Base-by-base conservation (phyloP, 2,888 invertebrate genomes). In the Zhengitettix transpicula region DNA sequence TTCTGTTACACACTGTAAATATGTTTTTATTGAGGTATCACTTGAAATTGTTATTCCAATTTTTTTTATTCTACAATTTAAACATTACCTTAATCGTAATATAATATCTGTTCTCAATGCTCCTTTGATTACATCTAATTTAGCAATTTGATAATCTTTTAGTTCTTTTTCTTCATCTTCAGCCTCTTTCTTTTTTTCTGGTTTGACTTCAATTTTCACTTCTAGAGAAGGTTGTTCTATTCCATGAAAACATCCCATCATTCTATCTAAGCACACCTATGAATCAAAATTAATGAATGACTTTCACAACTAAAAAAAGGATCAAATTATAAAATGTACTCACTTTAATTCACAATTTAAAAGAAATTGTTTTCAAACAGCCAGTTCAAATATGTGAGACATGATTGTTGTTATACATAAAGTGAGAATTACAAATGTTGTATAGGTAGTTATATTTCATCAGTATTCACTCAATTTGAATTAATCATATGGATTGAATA, bases 71-170 rank as follows among this genome's bases (percentile, higher is more conserved):
- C 28, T 28, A 28, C 28, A 28, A 28, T 28, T 2, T 28, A 28
- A 28, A 28, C 9, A 41, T 66, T 71, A 83, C 78, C 80, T 77
- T 57, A 88, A 79, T 64, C 94, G 80, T 63, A 83, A 80, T 40
- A 92, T 72, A 64, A 94, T 81, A 69, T 89, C 84, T 12, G 88
- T 86, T 66, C 90, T 78, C 16, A 85, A 68, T 40, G 87, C 74
- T 63, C 86, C 85, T 66, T 83, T 78, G 51, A 92, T 78, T 8
- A 94, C 75, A 76, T 95, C 92, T 42, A 84, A 79, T 75, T 91
- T 89, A 10, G 88, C 84, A 58, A 95, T 73, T 71, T 94, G 89
- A 68, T 87, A 87, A 74, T 96, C 95, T 69, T 89, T 90, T 65
- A 91, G 77, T 61, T 86, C 86, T 58, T 75, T 76, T 58, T 81